Evolutionary conservation across 92 coral and sea anemone species (phyloP).

Genomic region (Diadumene lineata): DNA sequence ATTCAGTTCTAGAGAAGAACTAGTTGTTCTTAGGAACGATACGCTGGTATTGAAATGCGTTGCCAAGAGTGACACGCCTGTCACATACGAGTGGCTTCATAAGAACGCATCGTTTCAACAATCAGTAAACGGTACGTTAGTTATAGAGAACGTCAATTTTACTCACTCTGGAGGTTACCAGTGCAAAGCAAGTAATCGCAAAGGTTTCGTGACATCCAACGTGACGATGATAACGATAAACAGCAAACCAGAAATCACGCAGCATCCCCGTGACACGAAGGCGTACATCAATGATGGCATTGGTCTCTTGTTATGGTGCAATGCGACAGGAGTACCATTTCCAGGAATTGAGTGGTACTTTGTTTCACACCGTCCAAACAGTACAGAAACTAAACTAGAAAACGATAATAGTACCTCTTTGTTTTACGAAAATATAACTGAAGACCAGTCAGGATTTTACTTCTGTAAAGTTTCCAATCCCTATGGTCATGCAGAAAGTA

Average conservation of each 20-base stretch:
- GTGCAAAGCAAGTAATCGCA: slow-evolving; percentile 53
- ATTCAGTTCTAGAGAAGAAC: slow-evolving; percentile 15
- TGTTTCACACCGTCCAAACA: slow-evolving; percentile 20
- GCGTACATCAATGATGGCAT: slow-evolving; percentile 21
- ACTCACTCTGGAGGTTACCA: slow-evolving; percentile 50
- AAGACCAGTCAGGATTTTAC: slow-evolving; percentile 47
- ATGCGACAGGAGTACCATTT: slow-evolving; percentile 55
- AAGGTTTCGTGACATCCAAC: slow-evolving; percentile 56
- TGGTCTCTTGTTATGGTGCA: slow-evolving; percentile 47
- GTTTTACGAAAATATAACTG: slow-evolving; percentile 28
- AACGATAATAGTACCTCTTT: slow-evolving; percentile 43
- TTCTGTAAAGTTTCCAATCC: slow-evolving; percentile 50
- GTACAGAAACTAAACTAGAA: slow-evolving; percentile 4
- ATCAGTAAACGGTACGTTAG: slow-evolving; percentile 40
- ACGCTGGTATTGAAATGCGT: slow-evolving; percentile 26
- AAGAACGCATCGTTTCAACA: slow-evolving; percentile 35
- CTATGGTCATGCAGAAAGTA: slow-evolving; percentile 54
- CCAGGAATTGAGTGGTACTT: slow-evolving; percentile 63
- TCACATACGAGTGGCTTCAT: slow-evolving; percentile 52
- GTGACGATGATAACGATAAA: slow-evolving; percentile 51
- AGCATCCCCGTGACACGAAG: slow-evolving; percentile 38
- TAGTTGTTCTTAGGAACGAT: slow-evolving; percentile 31
- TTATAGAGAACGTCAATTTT: slow-evolving; percentile 19
- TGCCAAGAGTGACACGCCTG: slow-evolving; percentile 38
- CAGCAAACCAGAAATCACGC: slow-evolving; percentile 45